These are phyloP conservation scores for Microplitis deprimator DNA, from an alignment of 2,888 invertebrate species.

Conservation along the genomic window DNA sequence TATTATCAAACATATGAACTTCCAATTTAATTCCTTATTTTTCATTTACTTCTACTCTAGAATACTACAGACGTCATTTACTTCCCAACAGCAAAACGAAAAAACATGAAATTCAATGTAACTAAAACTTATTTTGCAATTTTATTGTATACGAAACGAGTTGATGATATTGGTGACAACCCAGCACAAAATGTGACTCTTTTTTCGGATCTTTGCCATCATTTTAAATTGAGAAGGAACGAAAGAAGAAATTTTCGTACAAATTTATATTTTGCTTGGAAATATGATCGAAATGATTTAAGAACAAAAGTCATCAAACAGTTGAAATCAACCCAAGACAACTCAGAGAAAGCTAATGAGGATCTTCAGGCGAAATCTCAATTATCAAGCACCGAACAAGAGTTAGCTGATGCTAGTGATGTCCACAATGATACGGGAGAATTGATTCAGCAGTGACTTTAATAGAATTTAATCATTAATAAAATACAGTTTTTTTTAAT, in stretches of 20 bases:
- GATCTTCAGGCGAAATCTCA: too few relatives aligned
- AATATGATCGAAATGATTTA: background rate
- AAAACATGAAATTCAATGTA: background rate
- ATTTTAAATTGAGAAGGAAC: background rate
- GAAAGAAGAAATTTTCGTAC: background rate
- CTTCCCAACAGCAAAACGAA: background rate
- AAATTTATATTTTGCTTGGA: background rate
- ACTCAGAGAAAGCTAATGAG: too few relatives aligned
- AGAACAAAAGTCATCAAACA: background rate
- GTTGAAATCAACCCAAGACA: background rate
- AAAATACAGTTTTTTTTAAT: too few relatives aligned
- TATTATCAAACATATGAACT: too few relatives aligned
- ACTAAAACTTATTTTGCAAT: background rate
- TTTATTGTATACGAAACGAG: background rate
- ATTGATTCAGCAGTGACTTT: too few relatives aligned
- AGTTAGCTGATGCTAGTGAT: too few relatives aligned
- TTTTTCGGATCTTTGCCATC: background rate
- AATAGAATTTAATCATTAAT: too few relatives aligned
- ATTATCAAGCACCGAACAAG: too few relatives aligned
- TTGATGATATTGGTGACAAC: background rate
- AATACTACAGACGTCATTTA: background rate
- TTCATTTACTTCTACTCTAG: background rate
- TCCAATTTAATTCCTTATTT: background rate
- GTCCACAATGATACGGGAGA: too few relatives aligned
- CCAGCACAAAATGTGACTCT: background rate